phyloP scores from a whole-genome alignment of 2,113 vertebrate genomes.

The Nanorana parkeri region DNA sequence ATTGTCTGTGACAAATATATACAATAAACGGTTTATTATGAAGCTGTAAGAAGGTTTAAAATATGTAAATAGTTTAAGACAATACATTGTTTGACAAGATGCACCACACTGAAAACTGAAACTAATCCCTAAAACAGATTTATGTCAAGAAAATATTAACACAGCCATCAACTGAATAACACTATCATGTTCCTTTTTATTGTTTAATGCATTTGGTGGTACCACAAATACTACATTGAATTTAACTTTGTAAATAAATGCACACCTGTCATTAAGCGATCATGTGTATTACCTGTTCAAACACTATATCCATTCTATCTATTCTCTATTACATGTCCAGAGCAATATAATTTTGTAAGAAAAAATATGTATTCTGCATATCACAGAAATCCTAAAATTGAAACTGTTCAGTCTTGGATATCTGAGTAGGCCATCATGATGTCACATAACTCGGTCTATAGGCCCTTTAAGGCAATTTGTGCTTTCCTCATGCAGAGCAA shows the following conservation, averaged over 20 bases:
- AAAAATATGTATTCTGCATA: too few relatives aligned
- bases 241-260: neutral
- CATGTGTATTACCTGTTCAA: too few relatives aligned
- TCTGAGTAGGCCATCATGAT: too few relatives aligned
- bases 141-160: neutral
- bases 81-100: slow-evolving; percentile 20
- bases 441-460: too few relatives aligned
- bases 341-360: too few relatives aligned
- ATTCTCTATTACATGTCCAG: too few relatives aligned
- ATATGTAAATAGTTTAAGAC: slow-evolving; percentile 26
- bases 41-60: slow-evolving; percentile 15
- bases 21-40: slow-evolving; percentile 54
- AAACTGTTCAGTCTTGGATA: too few relatives aligned
- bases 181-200: neutral
- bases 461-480: too few relatives aligned
- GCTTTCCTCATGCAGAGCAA: too few relatives aligned
- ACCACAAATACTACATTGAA: neutral
- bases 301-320: too few relatives aligned
- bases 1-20: slow-evolving; percentile 52
- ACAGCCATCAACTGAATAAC: neutral
- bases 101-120: neutral
- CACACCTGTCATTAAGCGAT: neutral
- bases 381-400: too few relatives aligned
- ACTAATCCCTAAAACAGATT: slow-evolving; percentile 44
- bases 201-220: neutral